Evolutionary conservation across 2,888 invertebrate species (phyloP), one percentile per base, ranked within the genome.

Genomic region (Siphlonurus alternatus): DNA sequence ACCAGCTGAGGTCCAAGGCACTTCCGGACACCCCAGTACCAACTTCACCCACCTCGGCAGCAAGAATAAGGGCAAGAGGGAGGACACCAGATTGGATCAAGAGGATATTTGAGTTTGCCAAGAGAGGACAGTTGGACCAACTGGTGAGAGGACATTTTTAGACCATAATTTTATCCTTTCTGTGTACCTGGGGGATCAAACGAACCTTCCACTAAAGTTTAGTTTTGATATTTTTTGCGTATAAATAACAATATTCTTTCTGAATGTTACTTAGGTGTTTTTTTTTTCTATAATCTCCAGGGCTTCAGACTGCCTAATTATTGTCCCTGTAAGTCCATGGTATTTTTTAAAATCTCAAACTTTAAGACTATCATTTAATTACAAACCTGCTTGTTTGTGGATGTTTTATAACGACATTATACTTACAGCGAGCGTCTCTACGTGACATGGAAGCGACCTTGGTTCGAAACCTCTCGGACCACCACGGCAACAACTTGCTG

Each of bases 71-170:
- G 64, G 71, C 71, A 56, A 67, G 70, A 64, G 71, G 73, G 38
- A 67, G 71, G 61, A 73, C 73, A 7, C 75, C 75, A 10, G 74
- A 75, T 65, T 76, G 75, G 75, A 74, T 75, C 63, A 71, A 71
- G 68, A 72, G 71, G 66, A 73, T 75, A 19, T 74, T 76, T 66
- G 70, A 72, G 64, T 70, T 72, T 54, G 74, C 74, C n/a, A 72
- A 71, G 63, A 70, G 71, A 53, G 74, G 75, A 59, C 68, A 72
- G 64, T 68, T 74, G 22, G 70, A 71, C 59, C 69, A 72, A 65
- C 68, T 76, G 74, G 75, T 75, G 68, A 71, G 71, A 61, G 2
- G 19, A 1, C 18, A 23, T 23, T 1, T 3, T 20, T 59, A 5
- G 23, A n/a, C n/a, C n/a, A n/a, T n/a, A n/a, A n/a, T n/a, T n/a